phyloP scores from a whole-genome alignment of 2,113 vertebrate genomes.

The Takifugu flavidus region DNA sequence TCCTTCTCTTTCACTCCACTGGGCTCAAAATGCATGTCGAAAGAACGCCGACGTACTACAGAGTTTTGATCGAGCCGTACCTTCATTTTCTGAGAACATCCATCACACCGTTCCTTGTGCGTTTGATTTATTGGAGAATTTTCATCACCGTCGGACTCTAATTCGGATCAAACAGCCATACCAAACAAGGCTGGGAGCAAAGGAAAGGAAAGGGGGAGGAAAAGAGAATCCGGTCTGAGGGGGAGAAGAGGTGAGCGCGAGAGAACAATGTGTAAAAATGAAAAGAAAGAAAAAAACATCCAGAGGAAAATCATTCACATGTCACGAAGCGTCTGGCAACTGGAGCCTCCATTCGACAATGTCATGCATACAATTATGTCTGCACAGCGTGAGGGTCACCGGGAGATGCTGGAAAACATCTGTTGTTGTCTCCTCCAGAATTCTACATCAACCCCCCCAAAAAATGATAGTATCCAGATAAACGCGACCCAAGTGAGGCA shows the following conservation, averaged over 20 bases:
- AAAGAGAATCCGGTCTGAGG: slow-evolving; percentile 21
- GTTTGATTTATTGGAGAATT: slow-evolving; percentile 37
- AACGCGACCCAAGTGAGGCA: slow-evolving; percentile 29
- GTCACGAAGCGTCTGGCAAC: slow-evolving; percentile 70
- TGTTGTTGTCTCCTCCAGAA: slow-evolving; percentile 56
- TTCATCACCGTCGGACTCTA: slow-evolving; percentile 34
- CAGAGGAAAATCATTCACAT: slow-evolving; percentile 68
- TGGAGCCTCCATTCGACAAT: slow-evolving; percentile 65
- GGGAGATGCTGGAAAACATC: slow-evolving; percentile 57
- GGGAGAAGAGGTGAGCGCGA: slow-evolving; percentile 14
- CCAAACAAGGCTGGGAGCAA: slow-evolving; percentile 32
- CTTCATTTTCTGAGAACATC: slow-evolving; percentile 52
- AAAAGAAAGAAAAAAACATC: slow-evolving; percentile 35
- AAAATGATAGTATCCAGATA: slow-evolving; percentile 11
- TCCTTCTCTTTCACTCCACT: slow-evolving; percentile 19
- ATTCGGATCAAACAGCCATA: slow-evolving; percentile 44
- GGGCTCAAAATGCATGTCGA: slow-evolving; percentile 17
- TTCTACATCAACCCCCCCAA: background rate
- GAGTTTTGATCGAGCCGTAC: slow-evolving; percentile 36
- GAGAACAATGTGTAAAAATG: background rate
- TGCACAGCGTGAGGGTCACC: slow-evolving; percentile 52
- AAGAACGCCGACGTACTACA: slow-evolving; percentile 36
- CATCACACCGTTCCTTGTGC: slow-evolving; percentile 33
- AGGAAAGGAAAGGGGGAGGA: slow-evolving; percentile 22
- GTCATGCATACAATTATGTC: slow-evolving; percentile 64